Evolutionary conservation across 2,888 invertebrate species (phyloP).

Genomic region (Drosophila kanekoi): DNA sequence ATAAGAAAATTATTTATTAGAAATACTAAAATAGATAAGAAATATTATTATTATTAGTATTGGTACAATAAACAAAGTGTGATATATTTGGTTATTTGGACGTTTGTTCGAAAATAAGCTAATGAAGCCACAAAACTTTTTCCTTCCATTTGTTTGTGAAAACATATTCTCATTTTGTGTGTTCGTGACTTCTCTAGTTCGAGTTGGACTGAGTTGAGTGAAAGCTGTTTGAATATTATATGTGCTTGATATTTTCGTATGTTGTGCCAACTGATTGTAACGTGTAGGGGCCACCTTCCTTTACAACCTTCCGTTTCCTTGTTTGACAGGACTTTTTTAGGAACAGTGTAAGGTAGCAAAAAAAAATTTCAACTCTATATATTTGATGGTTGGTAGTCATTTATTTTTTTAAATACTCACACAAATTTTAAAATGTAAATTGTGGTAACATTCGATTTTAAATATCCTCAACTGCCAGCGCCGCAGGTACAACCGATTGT

Average conservation of each 20-base stretch:
- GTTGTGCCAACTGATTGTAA: neutral
- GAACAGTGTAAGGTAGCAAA: no score
- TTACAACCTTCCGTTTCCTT: neutral
- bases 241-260: neutral
- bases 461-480: neutral
- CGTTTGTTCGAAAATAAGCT: no score
- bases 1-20: no score
- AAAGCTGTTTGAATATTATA: neutral
- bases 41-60: no score
- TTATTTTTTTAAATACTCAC: neutral
- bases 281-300: neutral
- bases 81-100: no score
- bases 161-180: neutral
- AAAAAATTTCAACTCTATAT: neutral
- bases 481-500: slow-evolving; percentile 10
- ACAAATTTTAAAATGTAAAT: neutral
- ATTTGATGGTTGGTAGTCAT: neutral
- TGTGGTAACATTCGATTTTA: neutral
- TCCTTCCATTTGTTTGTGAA: neutral
- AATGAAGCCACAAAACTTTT: neutral
- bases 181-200: neutral
- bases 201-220: neutral
- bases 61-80: no score
- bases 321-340: no score
- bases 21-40: no score